phyloP scores from a whole-genome alignment of 2,113 vertebrate genomes.

The Hydrochoerus hydrochaeris region DNA sequence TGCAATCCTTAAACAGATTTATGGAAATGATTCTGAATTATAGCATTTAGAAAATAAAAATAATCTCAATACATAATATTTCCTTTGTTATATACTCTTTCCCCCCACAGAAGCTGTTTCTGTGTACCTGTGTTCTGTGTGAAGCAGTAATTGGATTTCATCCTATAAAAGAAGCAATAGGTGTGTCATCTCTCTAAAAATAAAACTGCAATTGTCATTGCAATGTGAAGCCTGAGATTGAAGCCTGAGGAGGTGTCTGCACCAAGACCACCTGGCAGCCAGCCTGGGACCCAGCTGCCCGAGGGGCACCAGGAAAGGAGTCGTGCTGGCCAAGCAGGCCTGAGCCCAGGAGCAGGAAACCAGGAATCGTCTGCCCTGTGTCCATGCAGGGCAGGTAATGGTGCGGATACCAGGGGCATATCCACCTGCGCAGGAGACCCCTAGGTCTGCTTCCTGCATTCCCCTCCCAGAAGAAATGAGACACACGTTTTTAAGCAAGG shows the following conservation, averaged over 20 bases:
- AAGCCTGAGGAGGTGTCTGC: conserved; percentile 87
- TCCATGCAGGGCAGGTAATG: neutral
- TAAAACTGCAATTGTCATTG: conserved; percentile 88
- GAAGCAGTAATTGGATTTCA: conserved; percentile 78
- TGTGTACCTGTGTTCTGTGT: conserved; percentile 86
- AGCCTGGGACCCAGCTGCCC: neutral
- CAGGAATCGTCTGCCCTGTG: no score
- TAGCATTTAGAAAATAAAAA: conserved; percentile 96
- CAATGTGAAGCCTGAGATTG: conserved; percentile 95
- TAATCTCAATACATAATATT: conserved; percentile 93
- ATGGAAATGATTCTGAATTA: conserved; percentile 90
- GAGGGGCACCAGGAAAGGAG: neutral
- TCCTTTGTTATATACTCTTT: conserved; percentile 88
- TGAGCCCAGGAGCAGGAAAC: neutral
- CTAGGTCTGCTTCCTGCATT: neutral
- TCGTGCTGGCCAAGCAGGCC: neutral
- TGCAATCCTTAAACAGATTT: conserved; percentile 91
- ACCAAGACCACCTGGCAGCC: conserved; percentile 64
- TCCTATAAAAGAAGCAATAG: conserved; percentile 92
- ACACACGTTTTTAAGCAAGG: conserved; percentile 63
- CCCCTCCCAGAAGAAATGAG: conserved; percentile 29
- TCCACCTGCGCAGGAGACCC: neutral
- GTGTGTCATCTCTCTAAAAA: conserved; percentile 86
- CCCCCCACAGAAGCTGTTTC: conserved; percentile 87
- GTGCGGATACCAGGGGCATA: neutral